phyloP scores from a whole-genome alignment of 2,888 invertebrate species.

The Dryobotodes eremita region DNA sequence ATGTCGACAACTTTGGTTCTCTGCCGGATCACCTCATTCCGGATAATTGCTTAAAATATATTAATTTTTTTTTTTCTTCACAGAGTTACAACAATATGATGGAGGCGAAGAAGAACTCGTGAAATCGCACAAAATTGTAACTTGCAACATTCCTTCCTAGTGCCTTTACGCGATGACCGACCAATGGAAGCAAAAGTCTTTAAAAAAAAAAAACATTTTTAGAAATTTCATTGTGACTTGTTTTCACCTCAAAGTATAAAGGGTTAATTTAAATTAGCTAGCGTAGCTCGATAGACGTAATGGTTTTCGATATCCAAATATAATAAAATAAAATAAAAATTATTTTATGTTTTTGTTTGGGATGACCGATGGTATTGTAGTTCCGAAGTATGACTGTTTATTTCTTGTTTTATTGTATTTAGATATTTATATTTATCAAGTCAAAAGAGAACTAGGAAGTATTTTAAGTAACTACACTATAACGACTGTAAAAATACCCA shows the following conservation, averaged over 20 bases:
- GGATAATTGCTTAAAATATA: too few relatives aligned
- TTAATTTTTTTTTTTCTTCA: constrained; percentile 36
- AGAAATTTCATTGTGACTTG: neutral
- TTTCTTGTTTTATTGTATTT: neutral
- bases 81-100: constrained; percentile 84
- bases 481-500: too few relatives aligned
- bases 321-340: neutral
- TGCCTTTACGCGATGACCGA: constrained; percentile 31
- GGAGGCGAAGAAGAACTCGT: constrained; percentile 76
- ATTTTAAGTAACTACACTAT: too few relatives aligned
- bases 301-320: neutral
- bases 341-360: neutral
- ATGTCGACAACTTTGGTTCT: too few relatives aligned
- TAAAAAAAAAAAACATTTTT: neutral
- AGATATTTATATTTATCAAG: neutral
- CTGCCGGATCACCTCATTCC: too few relatives aligned
- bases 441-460: too few relatives aligned
- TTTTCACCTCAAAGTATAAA: neutral
- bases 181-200: neutral
- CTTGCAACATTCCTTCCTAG: constrained; percentile 49
- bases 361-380: neutral
- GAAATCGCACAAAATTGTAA: constrained; percentile 42
- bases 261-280: neutral
- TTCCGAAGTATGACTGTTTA: neutral
- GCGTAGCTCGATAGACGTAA: neutral